Conservation (phyloP, 2,888 invertebrate genomes). For the Mythimna loreyi region DNA sequence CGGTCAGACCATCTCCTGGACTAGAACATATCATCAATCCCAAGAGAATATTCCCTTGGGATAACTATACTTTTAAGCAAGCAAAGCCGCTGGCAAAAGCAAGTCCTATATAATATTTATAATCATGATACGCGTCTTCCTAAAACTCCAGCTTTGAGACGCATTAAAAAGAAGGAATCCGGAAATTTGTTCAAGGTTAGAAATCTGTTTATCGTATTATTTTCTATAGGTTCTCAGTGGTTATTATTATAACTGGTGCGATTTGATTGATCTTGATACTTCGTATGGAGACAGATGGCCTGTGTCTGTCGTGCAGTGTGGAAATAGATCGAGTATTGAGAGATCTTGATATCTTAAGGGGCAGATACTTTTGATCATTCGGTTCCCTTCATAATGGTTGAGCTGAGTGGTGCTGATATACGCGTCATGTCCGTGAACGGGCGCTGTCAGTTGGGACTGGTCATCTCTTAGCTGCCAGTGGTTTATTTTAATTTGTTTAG, state of each 20-base stretch:
- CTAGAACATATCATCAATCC: too few relatives aligned
- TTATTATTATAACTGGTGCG: conserved; percentile 13
- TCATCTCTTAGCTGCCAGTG: too few relatives aligned
- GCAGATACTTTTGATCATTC: too few relatives aligned
- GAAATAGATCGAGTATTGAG: background rate
- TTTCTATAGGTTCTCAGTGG: conserved; percentile 13
- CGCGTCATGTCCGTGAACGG: too few relatives aligned
- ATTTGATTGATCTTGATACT: conserved; percentile 29
- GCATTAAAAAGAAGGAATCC: conserved; percentile 3
- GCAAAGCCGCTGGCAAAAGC: background rate
- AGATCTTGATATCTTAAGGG: background rate
- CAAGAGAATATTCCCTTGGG: too few relatives aligned
- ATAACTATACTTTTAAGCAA: too few relatives aligned
- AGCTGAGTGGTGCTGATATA: too few relatives aligned
- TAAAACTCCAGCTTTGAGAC: background rate
- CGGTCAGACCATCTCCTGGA: too few relatives aligned
- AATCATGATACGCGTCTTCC: background rate
- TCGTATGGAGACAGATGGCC: conserved; percentile 7
- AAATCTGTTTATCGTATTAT: conserved; percentile 24
- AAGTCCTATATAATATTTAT: background rate
- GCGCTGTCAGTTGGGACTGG: too few relatives aligned
- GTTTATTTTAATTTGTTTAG: too few relatives aligned
- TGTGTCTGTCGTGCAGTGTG: conserved; percentile 7
- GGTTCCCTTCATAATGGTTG: too few relatives aligned
- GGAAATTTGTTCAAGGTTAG: conserved; percentile 33